Evolutionary conservation across 2,113 vertebrate genomes (phyloP), one percentile per base, ranked within the genome.

Genomic region (Copsychus sechellarum): DNA sequence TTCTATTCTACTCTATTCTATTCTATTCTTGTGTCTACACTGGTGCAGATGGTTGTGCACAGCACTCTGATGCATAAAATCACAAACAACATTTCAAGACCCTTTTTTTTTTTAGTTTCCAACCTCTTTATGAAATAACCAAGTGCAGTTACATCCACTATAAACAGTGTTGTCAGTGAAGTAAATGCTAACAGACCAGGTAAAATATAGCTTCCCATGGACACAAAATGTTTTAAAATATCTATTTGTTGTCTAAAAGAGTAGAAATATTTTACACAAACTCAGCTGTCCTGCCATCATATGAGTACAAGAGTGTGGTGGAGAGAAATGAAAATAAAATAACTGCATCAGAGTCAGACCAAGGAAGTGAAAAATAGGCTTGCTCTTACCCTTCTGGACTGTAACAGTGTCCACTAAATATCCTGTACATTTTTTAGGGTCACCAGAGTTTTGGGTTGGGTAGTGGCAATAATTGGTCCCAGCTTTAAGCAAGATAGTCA

Each of bases 241-340:
- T 3, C 13, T 56, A 10, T 81, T 50, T 53, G 4, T 47, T 50
- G 25, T 4, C 21, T 48, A 28, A 76, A 71, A 16, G 3, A 15
- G 4, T 4, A 53, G 28, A 67, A 4, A 1, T 61, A 21, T 72
- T 50, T 81, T 20, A 67, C 47, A 47, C 3, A 57, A 57, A 53
- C 16, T 43, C 34, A 69, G 4, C 4, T 79, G 43, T 57, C 25
- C 24, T 77, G 36, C 2, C 69, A 12, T 56, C 45, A 26, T 18
- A 5, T 7, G 7, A 5, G 0, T 34, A 24, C 2, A 15, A 21
- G 18, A 74, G 11, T 9, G 2, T 53, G 17, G 17, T 33, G 12
- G 5, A 90, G 9, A 66, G 20, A 17, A 80, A 79, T 48, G 38
- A 5, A 42, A 5, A 26, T 24, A 60, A 76, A 70, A 31, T 33